Conservation (phyloP, 2,888 invertebrate species). For the Caenorhabditis sp. region DNA sequence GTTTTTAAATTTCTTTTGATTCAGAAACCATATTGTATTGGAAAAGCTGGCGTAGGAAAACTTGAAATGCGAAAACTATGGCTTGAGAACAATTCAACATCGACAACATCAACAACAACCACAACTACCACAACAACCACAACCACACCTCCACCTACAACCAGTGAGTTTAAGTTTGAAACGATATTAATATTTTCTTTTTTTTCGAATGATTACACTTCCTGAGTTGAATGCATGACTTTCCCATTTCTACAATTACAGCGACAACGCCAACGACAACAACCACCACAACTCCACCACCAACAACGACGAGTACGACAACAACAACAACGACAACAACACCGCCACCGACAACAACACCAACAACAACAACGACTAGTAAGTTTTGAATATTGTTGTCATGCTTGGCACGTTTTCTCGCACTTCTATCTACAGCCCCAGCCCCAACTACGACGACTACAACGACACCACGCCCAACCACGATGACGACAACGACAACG, state of each 20-base stretch:
- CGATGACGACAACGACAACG: conserved; percentile 15
- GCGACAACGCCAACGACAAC: conserved; percentile 34
- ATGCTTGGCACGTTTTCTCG: neutral
- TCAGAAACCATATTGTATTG: conserved; percentile 57
- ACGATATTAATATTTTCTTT: neutral
- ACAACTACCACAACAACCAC: conserved; percentile 40
- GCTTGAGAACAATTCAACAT: conserved; percentile 39
- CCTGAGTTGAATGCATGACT: neutral
- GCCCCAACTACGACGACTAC: conserved; percentile 20
- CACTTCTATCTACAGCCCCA: conserved; percentile 1
- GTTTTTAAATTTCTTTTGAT: conserved; percentile 1
- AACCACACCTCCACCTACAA: conserved; percentile 33
- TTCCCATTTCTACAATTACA: conserved; percentile 11
- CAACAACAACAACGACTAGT: conserved; percentile 19
- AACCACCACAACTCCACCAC: conserved; percentile 13
- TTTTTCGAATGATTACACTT: neutral
- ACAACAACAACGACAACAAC: conserved; percentile 19
- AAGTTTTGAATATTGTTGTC: neutral
- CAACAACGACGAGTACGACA: conserved; percentile 7
- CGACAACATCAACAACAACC: conserved; percentile 31
- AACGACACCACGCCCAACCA: conserved; percentile 13
- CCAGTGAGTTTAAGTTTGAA: conserved; percentile 27
- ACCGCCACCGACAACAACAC: conserved; percentile 9
- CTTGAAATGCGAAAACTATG: conserved; percentile 55
- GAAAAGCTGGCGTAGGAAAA: conserved; percentile 39